phyloP scores from a whole-genome alignment of 2,113 vertebrate genomes.

The Sander vitreus region DNA sequence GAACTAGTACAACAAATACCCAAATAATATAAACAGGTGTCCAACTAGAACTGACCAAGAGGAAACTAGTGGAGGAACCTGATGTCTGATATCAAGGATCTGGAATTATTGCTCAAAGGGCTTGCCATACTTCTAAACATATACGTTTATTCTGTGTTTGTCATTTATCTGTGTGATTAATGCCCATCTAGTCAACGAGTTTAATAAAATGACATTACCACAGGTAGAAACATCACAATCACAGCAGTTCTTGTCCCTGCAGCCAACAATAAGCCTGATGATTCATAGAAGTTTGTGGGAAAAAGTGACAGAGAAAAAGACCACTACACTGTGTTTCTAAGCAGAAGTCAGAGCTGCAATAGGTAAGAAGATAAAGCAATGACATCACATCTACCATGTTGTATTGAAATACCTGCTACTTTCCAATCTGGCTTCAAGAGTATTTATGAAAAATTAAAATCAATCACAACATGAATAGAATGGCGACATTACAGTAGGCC shows the following conservation, averaged over 20 bases:
- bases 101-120: too few species aligned
- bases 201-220: neutral
- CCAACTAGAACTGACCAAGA: too few species aligned
- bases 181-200: neutral
- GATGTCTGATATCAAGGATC: too few species aligned
- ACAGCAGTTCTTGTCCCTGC: neutral
- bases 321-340: neutral
- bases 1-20: too few species aligned
- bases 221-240: neutral
- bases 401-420: neutral
- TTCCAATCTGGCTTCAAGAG: neutral
- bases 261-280: neutral
- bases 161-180: neutral
- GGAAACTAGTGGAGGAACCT: too few species aligned
- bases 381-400: neutral
- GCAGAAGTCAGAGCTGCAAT: slow-evolving; percentile 19
- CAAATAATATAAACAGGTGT: too few species aligned
- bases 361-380: slow-evolving; percentile 2
- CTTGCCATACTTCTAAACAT: too few species aligned
- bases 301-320: slow-evolving; percentile 19
- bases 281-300: slow-evolving; percentile 3
- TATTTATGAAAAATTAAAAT: neutral
- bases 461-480: neutral
- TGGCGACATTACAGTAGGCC: neutral
- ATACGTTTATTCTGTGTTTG: neutral